Evolutionary conservation across 1,140 invertebrate genomes (phyloP), one percentile per base, ranked within the genome.

Genomic region (Halictus rubicundus): DNA sequence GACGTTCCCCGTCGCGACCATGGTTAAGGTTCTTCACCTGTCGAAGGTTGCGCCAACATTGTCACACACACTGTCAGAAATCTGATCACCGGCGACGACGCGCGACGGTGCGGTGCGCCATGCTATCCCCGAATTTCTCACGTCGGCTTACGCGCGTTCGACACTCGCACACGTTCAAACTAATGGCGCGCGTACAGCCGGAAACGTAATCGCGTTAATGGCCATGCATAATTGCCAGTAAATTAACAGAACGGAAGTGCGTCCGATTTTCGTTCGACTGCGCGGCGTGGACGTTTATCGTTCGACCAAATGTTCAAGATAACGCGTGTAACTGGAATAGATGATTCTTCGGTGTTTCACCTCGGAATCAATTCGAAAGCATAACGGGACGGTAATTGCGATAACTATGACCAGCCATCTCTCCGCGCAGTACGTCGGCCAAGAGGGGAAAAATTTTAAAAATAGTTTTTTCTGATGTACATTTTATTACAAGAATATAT

Each of bases 1-100:
- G 82, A 82, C 46, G 83, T 78, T 21, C 60, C 25, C 8, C 21
- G 49, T 5, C 64, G 19, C 32, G 42, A 42, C 46, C 25, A 21
- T 25, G 19, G 60, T 19, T 16, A n/a, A 71, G 83, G 75, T 79
- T 86, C 46, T 82, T 86, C 82, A 80, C 68, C 75, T 25, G 52
- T 0, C 54, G 70, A 71, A 69, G 68, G 68, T 46, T 57, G 14
- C 27, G 64, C 39, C 14, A 70, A 32, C 32, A 32, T 5, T 32
- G 32, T 32, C 32, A 32, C 32, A 65, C 32, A 65, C 39, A 42
- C n/a, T 12, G 37, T 19, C 59, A 71, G 64, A 64, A 32, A 84
- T 84, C 52, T 52, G 75, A 46, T 46, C 42, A 2, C 10, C 12
- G 8, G 5, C 42, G 42, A 32, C 27, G 27, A 32, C 42, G 42